Percentiles rank a stretch among this genome's conserved stretches.
phyloP scores from a whole-genome alignment of 2,888 invertebrate genomes.

The Caenorhabditis sp. region DNA sequence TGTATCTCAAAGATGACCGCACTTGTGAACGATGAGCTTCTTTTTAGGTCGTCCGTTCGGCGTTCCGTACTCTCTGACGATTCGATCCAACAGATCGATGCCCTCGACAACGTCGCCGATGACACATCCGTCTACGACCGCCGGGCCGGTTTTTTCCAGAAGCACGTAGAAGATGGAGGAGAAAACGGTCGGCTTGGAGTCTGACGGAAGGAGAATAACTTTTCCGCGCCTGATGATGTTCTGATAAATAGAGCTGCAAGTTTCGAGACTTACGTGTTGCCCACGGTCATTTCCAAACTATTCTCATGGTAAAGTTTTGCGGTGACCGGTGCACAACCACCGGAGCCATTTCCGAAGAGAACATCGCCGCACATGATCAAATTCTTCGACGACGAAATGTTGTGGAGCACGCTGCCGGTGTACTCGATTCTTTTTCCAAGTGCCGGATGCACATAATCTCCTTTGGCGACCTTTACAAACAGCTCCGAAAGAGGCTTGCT shows the following conservation, averaged over 20 bases:
- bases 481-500: conserved; percentile 38
- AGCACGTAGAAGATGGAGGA: conserved; percentile 51
- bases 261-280: conserved; percentile 23
- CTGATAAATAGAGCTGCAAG: not conserved
- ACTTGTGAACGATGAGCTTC: conserved; percentile 37
- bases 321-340: conserved; percentile 43
- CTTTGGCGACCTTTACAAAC: conserved; percentile 39
- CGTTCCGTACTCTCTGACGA: conserved; percentile 44
- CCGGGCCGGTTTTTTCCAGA: conserved; percentile 28
- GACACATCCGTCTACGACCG: conserved; percentile 43
- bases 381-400: conserved; percentile 42
- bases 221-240: conserved; percentile 38
- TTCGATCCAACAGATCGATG: conserved; percentile 32
- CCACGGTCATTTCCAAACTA: conserved; percentile 19
- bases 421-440: conserved; percentile 39
- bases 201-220: conserved; percentile 36
- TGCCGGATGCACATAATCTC: conserved; percentile 45
- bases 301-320: conserved; percentile 30
- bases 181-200: conserved; percentile 39
- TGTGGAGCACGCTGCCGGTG: conserved; percentile 39
- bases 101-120: conserved; percentile 52
- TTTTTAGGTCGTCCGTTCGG: conserved; percentile 35
- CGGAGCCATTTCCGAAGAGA: conserved; percentile 38
- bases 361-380: conserved; percentile 52
- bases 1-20: conserved; percentile 42